Evolutionary conservation across 2,888 invertebrate species (phyloP).

Genomic region (Aspidiotus rigidus): DNA sequence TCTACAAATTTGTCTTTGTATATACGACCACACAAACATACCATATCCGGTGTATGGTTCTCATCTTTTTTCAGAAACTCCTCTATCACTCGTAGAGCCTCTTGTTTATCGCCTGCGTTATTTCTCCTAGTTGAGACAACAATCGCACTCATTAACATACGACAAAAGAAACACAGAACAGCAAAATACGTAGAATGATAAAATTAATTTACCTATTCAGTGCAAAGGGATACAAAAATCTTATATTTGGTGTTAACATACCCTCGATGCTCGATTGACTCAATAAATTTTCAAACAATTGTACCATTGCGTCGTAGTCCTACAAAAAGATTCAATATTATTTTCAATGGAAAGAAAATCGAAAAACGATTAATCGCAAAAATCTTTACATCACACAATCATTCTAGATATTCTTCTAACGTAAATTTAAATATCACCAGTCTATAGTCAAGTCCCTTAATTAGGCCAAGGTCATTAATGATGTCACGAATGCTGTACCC

Average conservation of each 20-base stretch:
- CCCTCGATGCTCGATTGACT: constrained; percentile 80
- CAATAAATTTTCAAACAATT: constrained; percentile 84
- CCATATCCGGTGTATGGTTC: constrained; percentile 91
- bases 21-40: constrained; percentile 94
- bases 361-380: too few species aligned
- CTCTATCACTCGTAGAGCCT: constrained; percentile 81
- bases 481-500: too few species aligned
- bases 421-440: too few species aligned
- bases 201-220: constrained; percentile 61
- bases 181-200: not conserved
- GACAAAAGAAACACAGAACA: constrained; percentile 1
- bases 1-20: constrained; percentile 97
- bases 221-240: constrained; percentile 92
- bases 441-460: too few species aligned
- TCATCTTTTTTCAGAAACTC: constrained; percentile 86
- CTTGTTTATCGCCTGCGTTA: constrained; percentile 86
- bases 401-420: too few species aligned
- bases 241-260: constrained; percentile 80
- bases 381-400: too few species aligned
- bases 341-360: too few species aligned
- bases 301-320: constrained; percentile 96
- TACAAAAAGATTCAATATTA: constrained; percentile 39
- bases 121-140: constrained; percentile 52
- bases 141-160: too few species aligned
- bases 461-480: too few species aligned